Base-by-base conservation (phyloP, 2,888 invertebrate genomes). In the Isoperla grammatica region DNA sequence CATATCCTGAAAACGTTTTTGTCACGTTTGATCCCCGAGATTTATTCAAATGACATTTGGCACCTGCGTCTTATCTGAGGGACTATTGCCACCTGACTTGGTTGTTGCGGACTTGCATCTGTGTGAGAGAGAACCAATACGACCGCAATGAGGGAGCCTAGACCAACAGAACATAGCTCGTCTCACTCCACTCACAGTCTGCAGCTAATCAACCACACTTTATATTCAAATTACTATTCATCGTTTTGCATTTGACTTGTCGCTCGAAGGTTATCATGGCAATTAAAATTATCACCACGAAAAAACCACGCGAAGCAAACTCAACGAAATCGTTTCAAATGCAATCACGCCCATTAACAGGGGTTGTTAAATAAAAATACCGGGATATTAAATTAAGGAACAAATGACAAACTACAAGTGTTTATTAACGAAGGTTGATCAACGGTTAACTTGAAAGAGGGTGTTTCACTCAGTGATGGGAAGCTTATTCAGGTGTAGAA, bases 351-450 rank as follows among this genome's bases (percentile, higher is more conserved):
- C 35, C 15, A n/a, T 23, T 19, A 50, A 50, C 15, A 50, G 49
- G 49, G 49, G 23, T 50, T 53, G 20, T 39, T 53, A 39, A 53
- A 53, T 29, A 29, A 45, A 45, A 53, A 53, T 53, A 53, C 35
- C 53, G 39, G 39, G 19, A 53, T 35, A 53, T 53, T 53, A 53
- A 37, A 39, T 39, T 53, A 17, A 53, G 39, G 39, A 37, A 9
- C 17, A 37, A 12, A 37, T 37, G 53, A 9, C 22, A 37, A 12
- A 37, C 53, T 45, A 42, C 56, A 56, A 56, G 46, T 56, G 56
- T 46, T 56, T 43, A 20, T 56, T 45, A 56, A 56, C 43, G 23
- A 45, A 42, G 20, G 29, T 56, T 56, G 22, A 45, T 45, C 46
- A 23, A 56, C 17, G 39, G 29, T 13, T 12, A 53, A 53, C 3